phyloP scores from a whole-genome alignment of 1,140 invertebrate species.

The Lordiphosa clarofinis region DNA sequence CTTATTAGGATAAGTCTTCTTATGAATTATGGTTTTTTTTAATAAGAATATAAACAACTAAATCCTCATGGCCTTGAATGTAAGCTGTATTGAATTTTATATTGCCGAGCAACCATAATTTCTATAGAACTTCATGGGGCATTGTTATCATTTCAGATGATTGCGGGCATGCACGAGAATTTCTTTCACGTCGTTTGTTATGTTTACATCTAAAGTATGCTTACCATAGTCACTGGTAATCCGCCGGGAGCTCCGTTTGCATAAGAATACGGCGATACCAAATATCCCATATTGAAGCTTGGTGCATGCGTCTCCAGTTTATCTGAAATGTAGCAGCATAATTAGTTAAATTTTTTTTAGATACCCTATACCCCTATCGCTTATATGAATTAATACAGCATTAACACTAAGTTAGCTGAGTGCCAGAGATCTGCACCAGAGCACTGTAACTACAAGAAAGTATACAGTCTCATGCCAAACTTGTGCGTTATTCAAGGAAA shows the following conservation, averaged over 20 bases:
- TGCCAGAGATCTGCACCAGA: too few relatives aligned
- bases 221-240: constrained; percentile 93
- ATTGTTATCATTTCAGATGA: constrained; percentile 1
- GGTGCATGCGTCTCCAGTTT: constrained; percentile 93
- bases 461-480: too few relatives aligned
- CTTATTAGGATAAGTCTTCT: constrained; percentile 19
- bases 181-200: background rate
- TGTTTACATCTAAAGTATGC: constrained; percentile 71
- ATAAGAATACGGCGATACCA: constrained; percentile 92
- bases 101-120: constrained; percentile 2
- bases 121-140: background rate
- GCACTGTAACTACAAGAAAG: too few relatives aligned
- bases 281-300: constrained; percentile 94
- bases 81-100: constrained; percentile 1
- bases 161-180: background rate
- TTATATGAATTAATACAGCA: too few relatives aligned
- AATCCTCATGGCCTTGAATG: constrained; percentile 2
- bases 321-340: constrained; percentile 82
- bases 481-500: too few relatives aligned
- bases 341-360: background rate
- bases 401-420: too few relatives aligned
- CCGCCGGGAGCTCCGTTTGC: constrained; percentile 89
- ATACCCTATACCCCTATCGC: too few relatives aligned
- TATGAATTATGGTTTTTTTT: background rate
- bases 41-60: constrained; percentile 5